Evolutionary conservation across 1,140 invertebrate genomes (phyloP).

Genomic region (Micrasema longulum): DNA sequence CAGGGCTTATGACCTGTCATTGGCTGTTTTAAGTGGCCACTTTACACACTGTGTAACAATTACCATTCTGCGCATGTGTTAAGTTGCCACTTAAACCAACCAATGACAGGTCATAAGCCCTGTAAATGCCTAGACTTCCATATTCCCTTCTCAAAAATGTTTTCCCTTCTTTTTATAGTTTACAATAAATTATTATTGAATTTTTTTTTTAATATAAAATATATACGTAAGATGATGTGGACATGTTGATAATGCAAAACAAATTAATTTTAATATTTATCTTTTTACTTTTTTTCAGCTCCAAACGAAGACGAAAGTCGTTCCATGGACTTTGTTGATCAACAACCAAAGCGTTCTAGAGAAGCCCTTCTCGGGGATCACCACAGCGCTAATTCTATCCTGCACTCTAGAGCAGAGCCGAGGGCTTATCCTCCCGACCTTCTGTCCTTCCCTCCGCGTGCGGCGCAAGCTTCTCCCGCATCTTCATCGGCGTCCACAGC

Average conservation of each 20-base stretch:
- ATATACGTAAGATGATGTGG: too few species aligned
- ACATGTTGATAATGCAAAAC: neutral
- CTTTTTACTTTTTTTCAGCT: slow-evolving; percentile 58
- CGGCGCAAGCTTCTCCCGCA: slow-evolving; percentile 75
- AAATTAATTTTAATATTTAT: neutral
- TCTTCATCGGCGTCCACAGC: slow-evolving; percentile 82
- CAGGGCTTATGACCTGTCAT: too few species aligned
- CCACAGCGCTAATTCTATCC: slow-evolving; percentile 51
- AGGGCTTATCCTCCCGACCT: slow-evolving; percentile 81
- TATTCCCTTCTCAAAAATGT: too few species aligned
- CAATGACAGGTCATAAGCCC: too few species aligned
- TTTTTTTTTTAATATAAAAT: too few species aligned
- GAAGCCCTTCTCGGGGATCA: slow-evolving; percentile 56
- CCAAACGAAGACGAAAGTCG: slow-evolving; percentile 74
- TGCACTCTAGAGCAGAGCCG: slow-evolving; percentile 60
- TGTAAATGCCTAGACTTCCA: too few species aligned
- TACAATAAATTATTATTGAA: too few species aligned
- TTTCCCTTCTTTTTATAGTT: too few species aligned
- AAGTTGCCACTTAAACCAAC: too few species aligned
- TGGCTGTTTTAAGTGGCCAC: too few species aligned
- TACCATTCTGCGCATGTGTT: neutral
- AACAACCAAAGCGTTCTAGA: slow-evolving; percentile 63
- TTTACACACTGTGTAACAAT: too few species aligned
- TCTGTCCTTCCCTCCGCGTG: slow-evolving; percentile 79
- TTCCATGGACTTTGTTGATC: slow-evolving; percentile 69